Conservation (phyloP, 2,113 vertebrate species). For the Rhineura floridana region DNA sequence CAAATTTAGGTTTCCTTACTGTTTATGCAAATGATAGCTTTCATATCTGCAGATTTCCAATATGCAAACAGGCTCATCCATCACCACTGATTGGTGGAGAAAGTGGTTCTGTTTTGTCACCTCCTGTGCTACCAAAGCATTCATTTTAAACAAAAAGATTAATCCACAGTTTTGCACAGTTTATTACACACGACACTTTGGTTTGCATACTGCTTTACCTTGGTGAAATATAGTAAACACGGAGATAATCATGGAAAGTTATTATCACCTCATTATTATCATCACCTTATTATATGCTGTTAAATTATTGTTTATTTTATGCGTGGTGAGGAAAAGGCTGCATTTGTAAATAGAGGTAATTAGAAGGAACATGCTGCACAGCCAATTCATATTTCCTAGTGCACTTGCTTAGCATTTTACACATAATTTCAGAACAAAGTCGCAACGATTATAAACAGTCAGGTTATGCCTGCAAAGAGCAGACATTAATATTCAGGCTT, state of each 20-base stretch:
- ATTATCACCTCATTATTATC: too few relatives aligned
- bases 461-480: not conserved
- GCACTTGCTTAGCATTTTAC: not conserved
- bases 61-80: not conserved
- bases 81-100: not conserved
- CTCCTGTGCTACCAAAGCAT: not conserved
- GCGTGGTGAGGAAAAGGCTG: not conserved
- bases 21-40: not conserved
- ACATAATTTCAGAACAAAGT: not conserved
- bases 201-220: not conserved
- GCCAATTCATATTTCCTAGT: not conserved
- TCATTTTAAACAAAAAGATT: not conserved
- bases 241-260: not conserved
- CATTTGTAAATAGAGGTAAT: conserved; percentile 4
- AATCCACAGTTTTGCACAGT: not conserved
- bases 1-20: not conserved
- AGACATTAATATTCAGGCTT: not conserved
- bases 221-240: not conserved
- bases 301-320: not conserved
- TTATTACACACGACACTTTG: not conserved
- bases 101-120: not conserved
- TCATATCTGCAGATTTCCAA: not conserved
- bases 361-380: not conserved
- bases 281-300: not conserved
- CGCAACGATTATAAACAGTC: not conserved